Conservation (phyloP, 2,888 invertebrate genomes). For the Chalcis sispes region DNA sequence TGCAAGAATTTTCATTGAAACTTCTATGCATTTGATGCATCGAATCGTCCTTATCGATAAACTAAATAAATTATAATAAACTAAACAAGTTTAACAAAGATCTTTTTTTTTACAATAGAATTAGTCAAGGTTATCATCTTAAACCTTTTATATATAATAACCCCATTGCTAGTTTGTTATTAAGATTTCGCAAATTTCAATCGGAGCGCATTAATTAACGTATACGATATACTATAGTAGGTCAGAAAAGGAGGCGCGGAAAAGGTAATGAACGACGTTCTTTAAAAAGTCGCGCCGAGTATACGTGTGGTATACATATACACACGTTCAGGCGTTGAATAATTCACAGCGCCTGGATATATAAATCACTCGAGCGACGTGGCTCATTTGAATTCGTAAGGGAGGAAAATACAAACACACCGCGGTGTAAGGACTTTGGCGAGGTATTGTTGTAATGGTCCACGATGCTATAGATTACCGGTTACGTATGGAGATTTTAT, state of each 20-base stretch:
- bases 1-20: too few relatives aligned
- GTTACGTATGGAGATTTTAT: slow-evolving; percentile 9
- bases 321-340: slow-evolving; percentile 26
- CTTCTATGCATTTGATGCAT: too few relatives aligned
- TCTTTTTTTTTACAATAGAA: too few relatives aligned
- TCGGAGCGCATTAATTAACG: background rate
- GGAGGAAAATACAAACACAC: background rate
- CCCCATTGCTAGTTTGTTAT: slow-evolving; percentile 1
- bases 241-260: slow-evolving; percentile 36
- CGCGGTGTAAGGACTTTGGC: slow-evolving; percentile 34
- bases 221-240: too few relatives aligned
- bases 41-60: too few relatives aligned
- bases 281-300: slow-evolving; percentile 29
- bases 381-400: slow-evolving; percentile 49
- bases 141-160: too few relatives aligned
- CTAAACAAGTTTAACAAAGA: too few relatives aligned
- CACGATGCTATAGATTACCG: slow-evolving; percentile 3
- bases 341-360: slow-evolving; percentile 32
- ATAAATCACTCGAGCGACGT: slow-evolving; percentile 35
- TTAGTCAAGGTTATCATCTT: too few relatives aligned
- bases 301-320: background rate
- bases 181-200: slow-evolving; percentile 4
- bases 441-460: slow-evolving; percentile 38
- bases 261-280: background rate
- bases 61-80: too few relatives aligned